Conservation (phyloP, 2,888 invertebrate genomes). For the Pomacea canaliculata region DNA sequence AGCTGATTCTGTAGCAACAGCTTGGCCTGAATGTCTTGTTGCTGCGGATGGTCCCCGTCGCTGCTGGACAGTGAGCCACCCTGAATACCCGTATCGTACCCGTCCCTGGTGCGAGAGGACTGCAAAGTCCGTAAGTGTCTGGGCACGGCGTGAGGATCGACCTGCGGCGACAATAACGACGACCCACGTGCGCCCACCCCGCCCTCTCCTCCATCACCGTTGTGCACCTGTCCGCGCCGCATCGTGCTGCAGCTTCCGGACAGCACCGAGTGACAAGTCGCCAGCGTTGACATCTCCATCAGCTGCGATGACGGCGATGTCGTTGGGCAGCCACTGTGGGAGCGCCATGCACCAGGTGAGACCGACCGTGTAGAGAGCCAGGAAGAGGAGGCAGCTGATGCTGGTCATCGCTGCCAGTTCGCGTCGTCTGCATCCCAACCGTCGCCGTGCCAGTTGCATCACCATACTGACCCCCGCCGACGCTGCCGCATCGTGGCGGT, state of each 20-base stretch:
- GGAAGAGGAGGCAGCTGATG: constrained; percentile 21
- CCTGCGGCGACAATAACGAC: neutral
- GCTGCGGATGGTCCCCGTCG: no score
- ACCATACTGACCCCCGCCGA: constrained; percentile 13
- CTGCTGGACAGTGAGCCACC: no score
- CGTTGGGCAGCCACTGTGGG: constrained; percentile 10
- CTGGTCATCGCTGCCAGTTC: constrained; percentile 27
- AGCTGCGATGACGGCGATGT: neutral
- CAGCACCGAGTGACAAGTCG: constrained; percentile 5
- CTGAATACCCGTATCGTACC: constrained; percentile 6
- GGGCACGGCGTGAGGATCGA: neutral
- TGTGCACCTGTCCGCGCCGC: neutral
- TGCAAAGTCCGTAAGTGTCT: constrained; percentile 21
- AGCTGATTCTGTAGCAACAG: neutral
- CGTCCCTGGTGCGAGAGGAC: constrained; percentile 16
- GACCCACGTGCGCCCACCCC: neutral
- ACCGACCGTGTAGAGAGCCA: constrained; percentile 24
- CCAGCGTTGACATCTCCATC: neutral
- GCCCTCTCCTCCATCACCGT: no score
- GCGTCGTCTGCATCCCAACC: constrained; percentile 26
- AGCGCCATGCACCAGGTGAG: constrained; percentile 25
- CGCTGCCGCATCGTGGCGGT: constrained; percentile 21
- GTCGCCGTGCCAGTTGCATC: constrained; percentile 19
- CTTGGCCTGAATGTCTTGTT: neutral
- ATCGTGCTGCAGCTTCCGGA: constrained; percentile 19